These are phyloP conservation scores for Strigamia transsilvanica DNA, from an alignment of 2,888 invertebrate genomes.

Conservation along the genomic window DNA sequence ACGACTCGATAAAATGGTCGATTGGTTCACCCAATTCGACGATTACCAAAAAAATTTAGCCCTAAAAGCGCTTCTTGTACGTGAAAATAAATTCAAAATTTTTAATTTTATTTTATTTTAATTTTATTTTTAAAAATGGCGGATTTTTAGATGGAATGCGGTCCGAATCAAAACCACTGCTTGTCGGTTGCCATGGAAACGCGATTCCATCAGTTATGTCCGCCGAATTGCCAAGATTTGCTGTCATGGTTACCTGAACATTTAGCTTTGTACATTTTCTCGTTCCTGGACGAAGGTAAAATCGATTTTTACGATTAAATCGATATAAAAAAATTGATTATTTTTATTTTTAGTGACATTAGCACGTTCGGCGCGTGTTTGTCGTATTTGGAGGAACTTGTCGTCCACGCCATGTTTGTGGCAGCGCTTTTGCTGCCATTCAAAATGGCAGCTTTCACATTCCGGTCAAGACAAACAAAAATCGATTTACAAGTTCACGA, in stretches of 20 bases:
- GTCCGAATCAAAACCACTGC: slow-evolving; percentile 64
- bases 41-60: slow-evolving; percentile 56
- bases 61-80: slow-evolving; percentile 55
- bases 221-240: slow-evolving; percentile 66
- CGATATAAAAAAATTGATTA: neutral
- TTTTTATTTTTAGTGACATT: slow-evolving; percentile 62
- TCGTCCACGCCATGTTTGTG: slow-evolving; percentile 64
- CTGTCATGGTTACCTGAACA: slow-evolving; percentile 64
- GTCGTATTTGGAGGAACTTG: slow-evolving; percentile 63
- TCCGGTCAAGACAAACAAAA: slow-evolving; percentile 58
- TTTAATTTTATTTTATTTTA: neutral
- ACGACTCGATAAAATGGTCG: slow-evolving; percentile 54
- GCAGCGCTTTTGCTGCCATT: slow-evolving; percentile 64
- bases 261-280: slow-evolving; percentile 64
- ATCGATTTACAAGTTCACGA: neutral
- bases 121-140: neutral
- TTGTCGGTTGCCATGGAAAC: slow-evolving; percentile 64
- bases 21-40: slow-evolving; percentile 56
- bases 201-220: slow-evolving; percentile 64
- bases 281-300: slow-evolving; percentile 65
- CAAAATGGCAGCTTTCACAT: slow-evolving; percentile 64
- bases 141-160: slow-evolving; percentile 62
- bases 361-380: slow-evolving; percentile 62
- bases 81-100: neutral
- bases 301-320: slow-evolving; percentile 5